Base-by-base conservation (phyloP, 2,797 vertebrate species). In the Scolopax rusticola region DNA sequence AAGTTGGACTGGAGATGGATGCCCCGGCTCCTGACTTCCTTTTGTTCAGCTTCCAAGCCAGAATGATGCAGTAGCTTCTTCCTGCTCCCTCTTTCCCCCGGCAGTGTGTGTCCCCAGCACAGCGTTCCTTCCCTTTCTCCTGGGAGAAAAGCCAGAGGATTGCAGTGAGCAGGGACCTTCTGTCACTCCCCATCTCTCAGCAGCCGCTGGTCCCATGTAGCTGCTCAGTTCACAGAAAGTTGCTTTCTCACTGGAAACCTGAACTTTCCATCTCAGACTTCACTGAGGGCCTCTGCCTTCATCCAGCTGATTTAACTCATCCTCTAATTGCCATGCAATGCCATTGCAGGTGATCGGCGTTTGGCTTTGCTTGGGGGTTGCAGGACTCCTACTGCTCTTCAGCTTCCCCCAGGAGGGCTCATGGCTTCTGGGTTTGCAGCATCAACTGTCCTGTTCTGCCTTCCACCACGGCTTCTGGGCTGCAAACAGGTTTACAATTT, bases 1-100 rank as follows among this genome's bases (percentile, higher is more conserved):
- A n/a, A 3, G 3, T 8, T 6, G 41, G 59, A 23, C 9, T 45
- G 15, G 48, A 15, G 51, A 15, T 12, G 18, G 3, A 0, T 24
- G 27, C 32, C 3, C 3, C 20, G 28, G 75, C n/a, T 74, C 4
- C 0, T 18, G 36, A 21, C 11, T 25, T 47, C 16, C 38, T 43
- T 47, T 9, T 40, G 32, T 25, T 11, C 70, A 40, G 7, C 60
- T 43, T 51, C 50, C 64, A 57, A 40, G 1, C 2, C 61, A 3
- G 5, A 24, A 43, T 0, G 32, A 32, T 9, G 6, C 36, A 28
- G 33, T 3, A 47, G 20, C 70, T 56, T 15, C 25, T 11, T 20
- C 48, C 48, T 50, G 25, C 48, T 27, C 48, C 27, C 25, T 50
- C 48, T 27, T 27, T 12, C 48, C 48, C 48, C 24, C 14, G 27